Percentiles rank a stretch among this genome's conserved stretches.
phyloP scores from a whole-genome alignment of 1,140 invertebrate species.

The Zaprionus ghesquierei region DNA sequence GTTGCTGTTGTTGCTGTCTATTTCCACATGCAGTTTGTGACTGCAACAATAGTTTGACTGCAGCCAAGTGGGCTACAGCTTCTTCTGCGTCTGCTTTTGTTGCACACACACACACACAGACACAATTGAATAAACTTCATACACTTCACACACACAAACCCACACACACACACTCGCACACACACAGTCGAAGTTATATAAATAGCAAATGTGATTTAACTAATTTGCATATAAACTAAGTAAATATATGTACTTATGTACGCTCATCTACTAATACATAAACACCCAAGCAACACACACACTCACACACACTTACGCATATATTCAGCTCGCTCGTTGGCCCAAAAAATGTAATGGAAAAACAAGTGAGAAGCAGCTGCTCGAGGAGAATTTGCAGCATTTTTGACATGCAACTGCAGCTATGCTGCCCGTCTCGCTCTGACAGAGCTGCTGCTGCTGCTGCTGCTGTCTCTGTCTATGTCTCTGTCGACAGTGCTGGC shows the following conservation, averaged over 20 bases:
- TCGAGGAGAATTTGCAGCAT: constrained; percentile 39
- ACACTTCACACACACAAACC: constrained; percentile 22
- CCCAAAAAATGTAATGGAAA: constrained; percentile 51
- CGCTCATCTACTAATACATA: constrained; percentile 34
- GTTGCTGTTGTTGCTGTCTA: constrained; percentile 34
- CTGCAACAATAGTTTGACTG: constrained; percentile 78
- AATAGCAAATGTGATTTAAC: constrained; percentile 40
- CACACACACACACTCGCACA: constrained; percentile 18
- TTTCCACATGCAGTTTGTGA: constrained; percentile 78
- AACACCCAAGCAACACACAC: neutral
- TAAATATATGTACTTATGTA: constrained; percentile 34
- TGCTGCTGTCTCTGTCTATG: neutral
- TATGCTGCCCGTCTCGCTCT: constrained; percentile 8
- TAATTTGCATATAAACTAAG: constrained; percentile 56
- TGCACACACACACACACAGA: constrained; percentile 21
- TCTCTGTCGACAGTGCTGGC: constrained; percentile 41
- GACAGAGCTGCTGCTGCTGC: neutral
- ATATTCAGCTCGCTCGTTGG: constrained; percentile 26
- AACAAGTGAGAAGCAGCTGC: constrained; percentile 29
- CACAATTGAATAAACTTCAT: no score
- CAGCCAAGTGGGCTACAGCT: constrained; percentile 46
- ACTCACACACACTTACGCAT: neutral
- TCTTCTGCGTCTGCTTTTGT: constrained; percentile 4
- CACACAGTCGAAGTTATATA: neutral
- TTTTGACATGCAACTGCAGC: constrained; percentile 48